A percentile compares a stretch with the other conserved stretches of the same genome.
These are phyloP conservation scores for Antigone vipio DNA, from an alignment of 2,113 vertebrate genomes.

Conservation along the genomic window DNA sequence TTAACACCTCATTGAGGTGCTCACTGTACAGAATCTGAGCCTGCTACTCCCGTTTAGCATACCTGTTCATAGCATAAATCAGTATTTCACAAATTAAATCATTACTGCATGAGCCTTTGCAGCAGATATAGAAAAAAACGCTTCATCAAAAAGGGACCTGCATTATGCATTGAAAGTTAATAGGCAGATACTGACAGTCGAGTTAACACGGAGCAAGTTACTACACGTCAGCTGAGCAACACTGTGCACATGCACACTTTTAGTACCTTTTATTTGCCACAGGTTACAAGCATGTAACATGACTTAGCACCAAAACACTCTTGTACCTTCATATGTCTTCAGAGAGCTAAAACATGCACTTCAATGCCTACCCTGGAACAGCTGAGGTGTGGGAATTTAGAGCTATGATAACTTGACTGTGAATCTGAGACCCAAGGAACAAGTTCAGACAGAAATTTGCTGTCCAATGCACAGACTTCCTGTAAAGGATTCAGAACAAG, in stretches of 20 bases:
- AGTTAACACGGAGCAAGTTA: background rate
- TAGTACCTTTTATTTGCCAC: background rate
- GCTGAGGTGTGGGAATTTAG: background rate
- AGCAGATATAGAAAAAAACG: background rate
- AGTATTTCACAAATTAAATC: background rate
- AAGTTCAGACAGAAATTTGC: background rate
- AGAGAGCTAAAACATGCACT: background rate
- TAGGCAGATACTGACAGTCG: background rate
- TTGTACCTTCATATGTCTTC: background rate
- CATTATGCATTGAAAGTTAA: background rate
- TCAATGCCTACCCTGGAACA: background rate
- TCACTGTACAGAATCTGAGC: no score
- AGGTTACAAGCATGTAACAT: background rate
- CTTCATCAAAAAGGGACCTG: background rate
- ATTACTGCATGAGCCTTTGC: background rate
- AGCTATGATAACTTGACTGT: background rate
- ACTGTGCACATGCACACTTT: accelerated
- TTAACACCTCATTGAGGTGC: background rate
- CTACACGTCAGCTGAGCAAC: accelerated
- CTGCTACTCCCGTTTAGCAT: background rate
- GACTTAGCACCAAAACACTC: background rate
- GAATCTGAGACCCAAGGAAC: background rate
- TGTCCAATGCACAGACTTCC: background rate
- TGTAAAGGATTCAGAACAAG: background rate
- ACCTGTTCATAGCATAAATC: background rate